phyloP scores from a whole-genome alignment of 2,797 vertebrate species.

The Salarias fasciatus region DNA sequence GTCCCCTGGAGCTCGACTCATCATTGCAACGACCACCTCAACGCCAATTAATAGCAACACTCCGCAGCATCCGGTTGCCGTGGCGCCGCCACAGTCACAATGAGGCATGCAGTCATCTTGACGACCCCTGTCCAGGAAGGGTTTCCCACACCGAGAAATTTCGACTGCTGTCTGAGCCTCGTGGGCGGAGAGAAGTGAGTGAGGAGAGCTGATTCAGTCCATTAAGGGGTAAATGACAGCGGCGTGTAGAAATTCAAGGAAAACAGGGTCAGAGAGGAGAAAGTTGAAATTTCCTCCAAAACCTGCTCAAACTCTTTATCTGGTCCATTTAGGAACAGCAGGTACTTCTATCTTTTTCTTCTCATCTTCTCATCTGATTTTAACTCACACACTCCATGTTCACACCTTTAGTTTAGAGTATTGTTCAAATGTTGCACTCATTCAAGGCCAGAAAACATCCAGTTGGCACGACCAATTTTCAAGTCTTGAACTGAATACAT shows the following conservation, averaged over 20 bases:
- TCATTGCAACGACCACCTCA: conserved; percentile 1
- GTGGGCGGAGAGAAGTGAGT: conserved; percentile 19
- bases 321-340: no score
- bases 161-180: conserved; percentile 16
- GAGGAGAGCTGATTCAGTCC: conserved; percentile 19
- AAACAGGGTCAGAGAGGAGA: no score
- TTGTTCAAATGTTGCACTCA: no score
- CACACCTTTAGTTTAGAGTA: no score
- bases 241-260: conserved; percentile 7
- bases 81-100: conserved; percentile 18
- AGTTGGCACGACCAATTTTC: no score
- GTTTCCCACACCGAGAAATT: conserved; percentile 74
- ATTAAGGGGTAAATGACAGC: conserved; percentile 9
- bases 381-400: no score
- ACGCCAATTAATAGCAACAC: conserved; percentile 54
- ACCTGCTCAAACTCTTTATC: no score
- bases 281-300: no score
- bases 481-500: no score
- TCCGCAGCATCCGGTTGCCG: conserved; percentile 40
- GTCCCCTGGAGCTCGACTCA: conserved; percentile 59
- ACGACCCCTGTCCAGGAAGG: conserved; percentile 56
- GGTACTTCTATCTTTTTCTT: no score
- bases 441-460: no score
- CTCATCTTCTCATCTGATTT: no score
- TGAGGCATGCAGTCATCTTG: conserved; percentile 53